phyloP scores from a whole-genome alignment of 2,113 vertebrate genomes.

The Eupsittula cactorum region DNA sequence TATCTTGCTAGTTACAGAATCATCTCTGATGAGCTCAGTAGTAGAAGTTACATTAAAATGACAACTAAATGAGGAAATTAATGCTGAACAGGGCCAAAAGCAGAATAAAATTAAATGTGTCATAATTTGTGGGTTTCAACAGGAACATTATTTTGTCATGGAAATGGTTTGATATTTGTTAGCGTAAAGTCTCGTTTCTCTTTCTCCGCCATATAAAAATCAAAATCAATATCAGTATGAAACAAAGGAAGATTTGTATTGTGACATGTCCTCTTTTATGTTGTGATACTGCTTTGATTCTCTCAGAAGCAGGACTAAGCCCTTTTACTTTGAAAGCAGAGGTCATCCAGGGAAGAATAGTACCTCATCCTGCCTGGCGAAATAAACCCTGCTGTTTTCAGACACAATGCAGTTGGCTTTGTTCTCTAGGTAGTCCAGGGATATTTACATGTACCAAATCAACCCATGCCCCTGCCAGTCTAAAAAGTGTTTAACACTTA shows the following conservation, averaged over 20 bases:
- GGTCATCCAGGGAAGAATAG: slow-evolving; percentile 44
- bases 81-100: not conserved
- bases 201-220: not conserved
- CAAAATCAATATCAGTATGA: slow-evolving; percentile 37
- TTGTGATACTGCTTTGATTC: slow-evolving; percentile 51
- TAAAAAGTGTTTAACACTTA: not conserved
- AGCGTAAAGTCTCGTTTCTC: not conserved
- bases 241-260: slow-evolving; percentile 46
- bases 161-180: not conserved
- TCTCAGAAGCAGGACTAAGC: slow-evolving; percentile 48
- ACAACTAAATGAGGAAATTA: slow-evolving; percentile 8
- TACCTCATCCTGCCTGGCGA: not conserved
- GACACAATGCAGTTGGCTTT: slow-evolving; percentile 35
- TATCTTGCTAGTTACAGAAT: not conserved
- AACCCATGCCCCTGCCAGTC: not conserved
- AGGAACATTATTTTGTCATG: not conserved
- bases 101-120: not conserved
- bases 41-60: not conserved
- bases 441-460: not conserved
- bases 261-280: slow-evolving; percentile 25
- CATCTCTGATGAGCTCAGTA: not conserved
- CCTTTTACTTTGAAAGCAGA: slow-evolving; percentile 45
- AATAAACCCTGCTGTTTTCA: slow-evolving; percentile 54
- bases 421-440: slow-evolving; percentile 24
- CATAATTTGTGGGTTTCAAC: not conserved